Evolutionary conservation across 2,797 vertebrate genomes (phyloP).

Genomic region (Halcyon badia): DNA sequence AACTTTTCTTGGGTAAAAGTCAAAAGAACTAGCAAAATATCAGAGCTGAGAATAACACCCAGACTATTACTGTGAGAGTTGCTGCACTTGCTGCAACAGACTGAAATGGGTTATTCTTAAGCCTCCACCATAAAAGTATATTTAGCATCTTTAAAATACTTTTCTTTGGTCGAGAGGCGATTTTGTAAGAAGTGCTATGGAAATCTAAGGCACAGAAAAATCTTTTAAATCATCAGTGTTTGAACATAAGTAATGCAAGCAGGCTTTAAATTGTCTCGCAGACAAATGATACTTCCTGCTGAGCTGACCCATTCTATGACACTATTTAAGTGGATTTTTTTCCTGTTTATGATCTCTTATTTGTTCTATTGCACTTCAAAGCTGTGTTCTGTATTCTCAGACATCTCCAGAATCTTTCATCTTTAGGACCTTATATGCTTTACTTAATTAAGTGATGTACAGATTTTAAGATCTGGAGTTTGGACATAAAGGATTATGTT

Average conservation of each 20-base stretch:
- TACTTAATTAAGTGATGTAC: slow-evolving; percentile 50
- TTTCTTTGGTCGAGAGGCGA: background rate
- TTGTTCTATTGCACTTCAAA: slow-evolving; percentile 56
- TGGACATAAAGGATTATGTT: background rate
- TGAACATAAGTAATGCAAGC: slow-evolving; percentile 31
- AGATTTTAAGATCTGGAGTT: slow-evolving; percentile 8
- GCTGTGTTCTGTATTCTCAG: slow-evolving; percentile 43
- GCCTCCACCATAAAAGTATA: background rate
- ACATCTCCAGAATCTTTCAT: slow-evolving; percentile 47
- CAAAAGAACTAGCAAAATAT: slow-evolving; percentile 26
- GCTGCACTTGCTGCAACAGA: slow-evolving; percentile 24
- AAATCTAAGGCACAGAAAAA: slow-evolving; percentile 25
- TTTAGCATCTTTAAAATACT: slow-evolving; percentile 55
- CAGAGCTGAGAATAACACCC: slow-evolving; percentile 19
- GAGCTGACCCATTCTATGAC: slow-evolving; percentile 46
- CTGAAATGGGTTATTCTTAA: slow-evolving; percentile 40
- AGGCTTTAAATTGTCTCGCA: slow-evolving; percentile 35
- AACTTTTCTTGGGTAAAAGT: slow-evolving; percentile 33
- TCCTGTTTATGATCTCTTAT: slow-evolving; percentile 58
- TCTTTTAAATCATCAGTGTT: slow-evolving; percentile 15
- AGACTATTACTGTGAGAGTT: slow-evolving; percentile 7
- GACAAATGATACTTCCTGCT: slow-evolving; percentile 28
- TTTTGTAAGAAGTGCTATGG: background rate
- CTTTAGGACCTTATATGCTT: background rate
- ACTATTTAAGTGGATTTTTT: slow-evolving; percentile 46